Base-by-base conservation (phyloP, 2,113 vertebrate species). In the Choloepus hoffmanni region DNA sequence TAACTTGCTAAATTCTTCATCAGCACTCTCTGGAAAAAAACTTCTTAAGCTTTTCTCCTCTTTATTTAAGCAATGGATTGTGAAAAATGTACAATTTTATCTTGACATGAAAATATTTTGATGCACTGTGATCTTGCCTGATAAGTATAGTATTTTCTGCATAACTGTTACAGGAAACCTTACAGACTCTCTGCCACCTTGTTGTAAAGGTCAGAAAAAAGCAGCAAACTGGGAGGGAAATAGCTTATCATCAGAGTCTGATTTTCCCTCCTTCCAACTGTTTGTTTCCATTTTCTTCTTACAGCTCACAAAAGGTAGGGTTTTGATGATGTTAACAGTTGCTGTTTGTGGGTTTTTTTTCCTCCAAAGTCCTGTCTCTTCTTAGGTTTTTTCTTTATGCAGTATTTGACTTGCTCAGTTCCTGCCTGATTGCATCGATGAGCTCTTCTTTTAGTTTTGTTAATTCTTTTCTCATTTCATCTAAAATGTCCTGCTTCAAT, bases 401-500 rank as follows among this genome's bases (percentile, higher is more conserved):
- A 72, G 99, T 99, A 98, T 99, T 99, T 65, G 99, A 99, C 98
- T 99, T 99, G 97, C 99, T 99, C 98, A 99, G 98, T 96, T 99
- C 99, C 99, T 99, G 99, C 97, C 99, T 99, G 98, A 99, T 99
- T 94, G 99, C 99, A 98, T 99, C 99, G 97, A 99, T 99, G 96
- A 99, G 99, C 97, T 99, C 99, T 97, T 99, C 99, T 99, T 99
- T 99, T 98, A 99, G 99, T 98, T 99, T 99, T 0, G 99, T 99
- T 98, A 99, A 98, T 98, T 99, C 99, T 98, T 99, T 99, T 93
- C 99, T 99, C 99, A 99, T 99, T 98, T 99, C 99, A 93, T 99
- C 99, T 99, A 99, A 98, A 98, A 99, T 99, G 96, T 99, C 99
- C 99, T 99, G 99, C 98, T 99, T 99, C 98, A 99, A 98, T 97